A percentile compares a stretch with the other conserved stretches of the same genome.
Evolutionary conservation across 2,888 invertebrate species (phyloP).

Genomic region (Drosophila planitibia): DNA sequence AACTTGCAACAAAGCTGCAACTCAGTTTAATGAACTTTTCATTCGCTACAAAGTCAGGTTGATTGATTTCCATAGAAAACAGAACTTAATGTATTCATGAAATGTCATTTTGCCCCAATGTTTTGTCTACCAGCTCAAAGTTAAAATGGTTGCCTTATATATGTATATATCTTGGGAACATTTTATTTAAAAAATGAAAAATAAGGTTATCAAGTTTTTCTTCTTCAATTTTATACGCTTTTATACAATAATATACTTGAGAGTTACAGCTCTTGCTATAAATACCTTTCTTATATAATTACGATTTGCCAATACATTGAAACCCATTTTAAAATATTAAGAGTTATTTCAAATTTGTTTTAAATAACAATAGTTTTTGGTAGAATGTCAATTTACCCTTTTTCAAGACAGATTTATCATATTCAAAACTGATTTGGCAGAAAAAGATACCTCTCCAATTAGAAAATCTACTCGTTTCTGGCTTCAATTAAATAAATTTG

Average conservation of each 20-base stretch:
- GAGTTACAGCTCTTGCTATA: background rate
- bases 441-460: no score
- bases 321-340: background rate
- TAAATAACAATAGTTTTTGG: background rate
- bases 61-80: slow-evolving; percentile 22
- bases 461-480: background rate
- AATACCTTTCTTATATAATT: rapidly evolving
- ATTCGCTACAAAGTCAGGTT: slow-evolving; percentile 23
- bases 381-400: background rate
- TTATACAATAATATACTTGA: background rate
- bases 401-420: background rate
- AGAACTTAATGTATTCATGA: background rate
- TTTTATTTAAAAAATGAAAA: background rate
- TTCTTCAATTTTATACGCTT: background rate
- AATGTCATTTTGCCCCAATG: background rate
- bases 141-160: background rate
- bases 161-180: background rate
- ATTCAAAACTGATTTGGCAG: background rate
- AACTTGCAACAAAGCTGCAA: slow-evolving; percentile 23
- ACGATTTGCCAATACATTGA: background rate
- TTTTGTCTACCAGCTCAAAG: background rate
- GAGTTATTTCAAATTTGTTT: background rate
- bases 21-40: slow-evolving; percentile 43
- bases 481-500: no score
- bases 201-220: background rate